Evolutionary conservation across 2,113 vertebrate genomes (phyloP).

Genomic region (Dicentrarchus labrax): DNA sequence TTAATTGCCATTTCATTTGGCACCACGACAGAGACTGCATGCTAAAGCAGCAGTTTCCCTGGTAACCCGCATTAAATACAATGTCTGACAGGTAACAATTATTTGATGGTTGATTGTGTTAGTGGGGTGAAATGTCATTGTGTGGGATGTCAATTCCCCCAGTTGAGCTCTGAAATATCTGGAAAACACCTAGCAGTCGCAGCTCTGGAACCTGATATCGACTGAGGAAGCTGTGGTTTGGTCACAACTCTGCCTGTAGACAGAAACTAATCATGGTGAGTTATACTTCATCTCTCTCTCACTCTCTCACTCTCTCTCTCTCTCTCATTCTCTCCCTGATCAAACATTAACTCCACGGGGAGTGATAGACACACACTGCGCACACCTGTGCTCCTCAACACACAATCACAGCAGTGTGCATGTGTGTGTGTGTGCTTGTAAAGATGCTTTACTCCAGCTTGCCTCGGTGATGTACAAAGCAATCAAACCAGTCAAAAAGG

Average conservation of each 20-base stretch:
- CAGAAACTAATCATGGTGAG: conserved; percentile 51
- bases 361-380: conserved; percentile 46
- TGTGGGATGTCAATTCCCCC: conserved; percentile 40
- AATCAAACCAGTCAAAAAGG: conserved; percentile 26
- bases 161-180: conserved; percentile 25
- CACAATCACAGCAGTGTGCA: background rate
- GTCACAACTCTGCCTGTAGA: conserved; percentile 41
- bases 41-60: conserved; percentile 51
- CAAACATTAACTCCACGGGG: conserved; percentile 59
- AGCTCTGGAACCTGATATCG: conserved; percentile 43
- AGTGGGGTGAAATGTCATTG: conserved; percentile 31
- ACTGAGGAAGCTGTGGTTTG: conserved; percentile 54
- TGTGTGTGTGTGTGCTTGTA: conserved; percentile 19
- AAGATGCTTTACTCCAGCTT: conserved; percentile 1
- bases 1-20: conserved; percentile 61
- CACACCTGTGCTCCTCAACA: conserved; percentile 47
- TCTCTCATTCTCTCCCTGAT: conserved; percentile 1
- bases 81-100: conserved; percentile 19
- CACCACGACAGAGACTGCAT: conserved; percentile 32
- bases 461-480: conserved; percentile 10
- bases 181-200: conserved; percentile 68
- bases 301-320: conserved; percentile 19
- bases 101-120: conserved; percentile 17
- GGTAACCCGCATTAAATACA: conserved; percentile 28
- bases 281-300: conserved; percentile 21